These are phyloP conservation scores for Sphenodon punctatus DNA, from an alignment of 2,797 vertebrate species.

Conservation along the genomic window DNA sequence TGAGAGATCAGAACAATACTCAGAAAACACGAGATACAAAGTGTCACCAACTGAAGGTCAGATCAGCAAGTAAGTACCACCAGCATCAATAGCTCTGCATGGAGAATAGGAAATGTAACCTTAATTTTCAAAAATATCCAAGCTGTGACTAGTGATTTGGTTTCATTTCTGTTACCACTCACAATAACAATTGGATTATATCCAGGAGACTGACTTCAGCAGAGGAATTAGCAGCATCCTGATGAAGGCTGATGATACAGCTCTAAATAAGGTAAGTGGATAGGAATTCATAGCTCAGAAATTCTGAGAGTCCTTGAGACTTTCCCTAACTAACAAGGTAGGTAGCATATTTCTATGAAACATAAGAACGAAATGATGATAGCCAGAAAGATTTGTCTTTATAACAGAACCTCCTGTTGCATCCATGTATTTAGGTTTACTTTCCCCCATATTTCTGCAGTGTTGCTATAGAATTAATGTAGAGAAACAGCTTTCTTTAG, in stretches of 20 bases:
- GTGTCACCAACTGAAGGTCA: not conserved
- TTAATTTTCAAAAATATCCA: not conserved
- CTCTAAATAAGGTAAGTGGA: slow-evolving; percentile 62
- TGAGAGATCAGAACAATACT: not conserved
- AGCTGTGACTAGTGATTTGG: slow-evolving; percentile 66
- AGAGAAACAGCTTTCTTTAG: no score
- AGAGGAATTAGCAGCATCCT: slow-evolving; percentile 63
- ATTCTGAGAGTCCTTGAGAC: slow-evolving; percentile 57
- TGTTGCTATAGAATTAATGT: no score
- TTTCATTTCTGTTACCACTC: slow-evolving; percentile 35
- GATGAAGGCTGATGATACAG: slow-evolving; percentile 63
- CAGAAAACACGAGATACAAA: not conserved
- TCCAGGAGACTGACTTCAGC: slow-evolving; percentile 60
- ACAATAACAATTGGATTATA: slow-evolving; percentile 67
- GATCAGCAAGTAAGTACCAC: not conserved
- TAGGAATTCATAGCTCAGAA: slow-evolving; percentile 53
- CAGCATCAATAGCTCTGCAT: not conserved
- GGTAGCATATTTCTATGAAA: slow-evolving; percentile 50
- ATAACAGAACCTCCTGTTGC: not conserved
- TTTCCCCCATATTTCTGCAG: no score
- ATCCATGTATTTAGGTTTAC: slow-evolving; percentile 26
- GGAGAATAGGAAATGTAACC: not conserved
- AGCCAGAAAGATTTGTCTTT: slow-evolving; percentile 51
- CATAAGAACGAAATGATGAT: slow-evolving; percentile 60
- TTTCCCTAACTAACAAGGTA: slow-evolving; percentile 36